Base-by-base conservation (phyloP, 2,113 vertebrate genomes). In the Gobio gobio region DNA sequence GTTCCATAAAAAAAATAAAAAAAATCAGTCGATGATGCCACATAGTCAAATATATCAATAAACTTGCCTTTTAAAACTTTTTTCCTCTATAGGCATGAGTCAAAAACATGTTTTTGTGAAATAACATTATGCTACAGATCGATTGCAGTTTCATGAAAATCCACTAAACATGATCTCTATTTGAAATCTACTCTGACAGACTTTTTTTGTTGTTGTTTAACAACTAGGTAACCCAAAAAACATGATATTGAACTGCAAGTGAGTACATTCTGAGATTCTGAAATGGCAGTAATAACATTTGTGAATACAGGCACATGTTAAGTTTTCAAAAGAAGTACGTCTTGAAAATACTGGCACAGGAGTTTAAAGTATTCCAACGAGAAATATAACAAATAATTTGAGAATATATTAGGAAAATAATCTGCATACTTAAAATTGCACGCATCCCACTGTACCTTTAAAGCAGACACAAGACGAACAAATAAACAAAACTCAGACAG, bases 341-440 rank as follows among this genome's bases (percentile, higher is more conserved):
- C 84, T 89, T 89, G n/a, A 86, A 89, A 90, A 92, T 81, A 86
- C 86, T 89, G 89, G 86, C 89, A 92, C 81, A 85, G 81, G 59
- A 89, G 87, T 87, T 89, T 84, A 92, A 94, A 90, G 90, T 92
- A 90, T 89, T 82, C 72, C 72, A 87, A 79, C 83, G 90, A 89
- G 83, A 91, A 91, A 87, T 91, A 92, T 92, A 89, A 90, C 73
- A 80, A 75, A 83, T 86, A 63, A 59, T 83, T 89, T 78, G 81
- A 75, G 45, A 86, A 83, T 87, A 85, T 47, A 90, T 75, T 83
- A 89, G 79, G 87, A 88, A 85, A 88, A 73, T 91, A 89, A 88
- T 88, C 61, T 89, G 64, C 75, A 85, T 86, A 85, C 76, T 72
- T 87, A 78, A 77, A 87, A 94, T 91, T 92, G 93, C 93, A 94